phyloP scores from a whole-genome alignment of 2,113 vertebrate species.

The Gallinago jamesoni region DNA sequence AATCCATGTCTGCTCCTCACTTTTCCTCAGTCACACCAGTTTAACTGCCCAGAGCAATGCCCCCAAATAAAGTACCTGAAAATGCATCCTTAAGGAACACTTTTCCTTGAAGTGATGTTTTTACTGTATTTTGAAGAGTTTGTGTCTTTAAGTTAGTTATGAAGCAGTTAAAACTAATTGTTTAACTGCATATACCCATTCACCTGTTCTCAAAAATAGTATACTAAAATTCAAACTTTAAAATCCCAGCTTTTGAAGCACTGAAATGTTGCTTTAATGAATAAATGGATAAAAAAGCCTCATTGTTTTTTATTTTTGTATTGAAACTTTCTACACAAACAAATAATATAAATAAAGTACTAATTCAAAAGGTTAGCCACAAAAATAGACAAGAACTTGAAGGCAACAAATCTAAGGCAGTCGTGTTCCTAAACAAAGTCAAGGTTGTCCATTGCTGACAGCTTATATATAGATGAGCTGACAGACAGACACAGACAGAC shows the following conservation, averaged over 20 bases:
- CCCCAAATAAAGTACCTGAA: background rate
- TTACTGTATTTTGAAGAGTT: background rate
- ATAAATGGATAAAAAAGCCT: background rate
- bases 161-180: background rate
- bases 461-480: background rate
- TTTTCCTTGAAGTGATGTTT: background rate
- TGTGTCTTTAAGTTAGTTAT: background rate
- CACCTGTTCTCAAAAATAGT: background rate
- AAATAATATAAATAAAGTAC: background rate
- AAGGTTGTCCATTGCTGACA: background rate
- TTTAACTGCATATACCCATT: background rate
- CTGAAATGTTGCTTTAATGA: background rate
- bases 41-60: background rate
- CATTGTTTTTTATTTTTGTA: background rate
- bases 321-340: background rate
- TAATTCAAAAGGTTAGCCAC: background rate
- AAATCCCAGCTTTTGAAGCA: background rate
- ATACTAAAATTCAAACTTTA: too few species aligned
- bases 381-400: background rate
- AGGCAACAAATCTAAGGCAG: background rate
- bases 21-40: background rate
- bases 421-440: background rate
- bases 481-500: background rate
- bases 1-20: background rate
- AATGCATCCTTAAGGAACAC: fast-evolving